Evolutionary conservation across 2,797 vertebrate genomes (phyloP).

Genomic region (Mastacembelus armatus): DNA sequence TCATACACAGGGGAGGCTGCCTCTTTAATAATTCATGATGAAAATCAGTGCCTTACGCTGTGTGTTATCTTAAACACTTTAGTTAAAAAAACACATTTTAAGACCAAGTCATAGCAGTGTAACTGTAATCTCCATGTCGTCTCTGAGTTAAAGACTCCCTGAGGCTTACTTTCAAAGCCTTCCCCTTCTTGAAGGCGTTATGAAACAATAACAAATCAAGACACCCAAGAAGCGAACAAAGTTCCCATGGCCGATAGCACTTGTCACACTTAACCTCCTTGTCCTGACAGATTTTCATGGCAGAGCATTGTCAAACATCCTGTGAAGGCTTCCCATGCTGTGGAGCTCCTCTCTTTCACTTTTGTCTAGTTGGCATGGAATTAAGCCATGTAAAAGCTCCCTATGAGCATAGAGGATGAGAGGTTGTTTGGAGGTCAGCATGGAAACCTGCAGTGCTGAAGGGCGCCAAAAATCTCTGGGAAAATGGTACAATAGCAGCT

Average conservation of each 20-base stretch:
- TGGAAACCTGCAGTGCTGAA: slow-evolving; percentile 69
- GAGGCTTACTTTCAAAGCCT: slow-evolving; percentile 60
- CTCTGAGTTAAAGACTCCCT: slow-evolving; percentile 57
- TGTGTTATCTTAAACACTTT: slow-evolving; percentile 73
- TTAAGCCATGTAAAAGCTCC: slow-evolving; percentile 68
- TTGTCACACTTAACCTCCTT: slow-evolving; percentile 78
- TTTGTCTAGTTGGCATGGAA: slow-evolving; percentile 67
- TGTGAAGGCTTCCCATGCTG: slow-evolving; percentile 65
- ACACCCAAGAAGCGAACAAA: slow-evolving; percentile 63
- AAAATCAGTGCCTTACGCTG: slow-evolving; percentile 53
- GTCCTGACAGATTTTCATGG: slow-evolving; percentile 67
- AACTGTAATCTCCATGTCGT: slow-evolving; percentile 64
- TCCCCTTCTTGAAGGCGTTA: slow-evolving; percentile 58
- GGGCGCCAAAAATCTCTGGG: slow-evolving; percentile 72
- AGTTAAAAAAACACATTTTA: slow-evolving; percentile 64
- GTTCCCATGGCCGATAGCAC: slow-evolving; percentile 77
- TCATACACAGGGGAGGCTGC: slow-evolving; percentile 45
- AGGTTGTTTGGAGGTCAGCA: slow-evolving; percentile 78
- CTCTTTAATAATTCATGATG: slow-evolving; percentile 68
- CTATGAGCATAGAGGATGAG: slow-evolving; percentile 53
- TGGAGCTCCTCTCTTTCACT: slow-evolving; percentile 48
- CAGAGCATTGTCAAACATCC: slow-evolving; percentile 50
- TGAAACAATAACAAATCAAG: slow-evolving; percentile 78
- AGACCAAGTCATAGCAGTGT: slow-evolving; percentile 46
- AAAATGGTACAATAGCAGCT: slow-evolving; percentile 64